Conservation (phyloP, 1,140 invertebrate genomes). For the Oncopeltus fasciatus region DNA sequence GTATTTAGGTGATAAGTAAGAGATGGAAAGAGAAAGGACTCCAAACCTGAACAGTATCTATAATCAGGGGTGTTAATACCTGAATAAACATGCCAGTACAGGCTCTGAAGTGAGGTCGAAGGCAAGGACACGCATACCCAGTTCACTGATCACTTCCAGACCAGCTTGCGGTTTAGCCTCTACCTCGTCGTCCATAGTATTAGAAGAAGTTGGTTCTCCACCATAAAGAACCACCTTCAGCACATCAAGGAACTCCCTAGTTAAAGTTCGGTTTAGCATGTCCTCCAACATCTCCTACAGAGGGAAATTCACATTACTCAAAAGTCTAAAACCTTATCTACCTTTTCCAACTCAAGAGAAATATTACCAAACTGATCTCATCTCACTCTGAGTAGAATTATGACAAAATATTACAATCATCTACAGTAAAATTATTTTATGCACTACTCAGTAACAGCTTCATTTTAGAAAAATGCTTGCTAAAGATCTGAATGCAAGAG, state of each 20-base stretch:
- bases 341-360: too few relatives aligned
- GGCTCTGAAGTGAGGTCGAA: constrained; percentile 48
- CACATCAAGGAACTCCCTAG: constrained; percentile 72
- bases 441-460: too few relatives aligned
- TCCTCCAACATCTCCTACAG: constrained; percentile 67
- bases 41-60: neutral
- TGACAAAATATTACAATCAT: too few relatives aligned
- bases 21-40: neutral
- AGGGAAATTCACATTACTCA: too few relatives aligned
- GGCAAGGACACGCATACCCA: constrained; percentile 49
- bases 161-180: constrained; percentile 32
- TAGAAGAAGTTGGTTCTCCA: constrained; percentile 27
- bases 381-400: too few relatives aligned
- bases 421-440: too few relatives aligned
- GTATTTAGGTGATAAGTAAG: too few relatives aligned
- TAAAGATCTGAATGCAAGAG: too few relatives aligned
- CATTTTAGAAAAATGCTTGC: too few relatives aligned
- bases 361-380: too few relatives aligned
- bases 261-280: constrained; percentile 71
- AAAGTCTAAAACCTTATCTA: too few relatives aligned
- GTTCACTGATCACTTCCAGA: constrained; percentile 57
- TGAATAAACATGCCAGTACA: constrained; percentile 44
- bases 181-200: constrained; percentile 53
- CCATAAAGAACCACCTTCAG: constrained; percentile 51
- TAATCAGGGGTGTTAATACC: constrained; percentile 28